Evolutionary conservation across 2,888 invertebrate genomes (phyloP), one percentile per base, ranked within the genome.

Genomic region (Perizoma flavofasciatum): DNA sequence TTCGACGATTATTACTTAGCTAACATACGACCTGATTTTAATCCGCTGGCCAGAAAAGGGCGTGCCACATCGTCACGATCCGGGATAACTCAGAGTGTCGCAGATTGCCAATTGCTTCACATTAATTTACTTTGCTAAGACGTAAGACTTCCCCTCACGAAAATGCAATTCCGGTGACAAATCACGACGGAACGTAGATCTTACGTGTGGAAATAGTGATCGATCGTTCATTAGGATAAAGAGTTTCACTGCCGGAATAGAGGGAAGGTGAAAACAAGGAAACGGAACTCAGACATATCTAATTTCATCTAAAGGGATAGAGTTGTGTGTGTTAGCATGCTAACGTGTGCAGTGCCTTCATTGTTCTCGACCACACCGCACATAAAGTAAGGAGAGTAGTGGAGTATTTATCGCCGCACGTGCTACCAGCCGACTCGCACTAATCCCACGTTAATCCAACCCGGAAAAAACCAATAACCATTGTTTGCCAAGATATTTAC

Each of bases 401-500:
- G 39, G 34, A 43, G 71, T 73, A 72, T 70, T 75, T 86, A 88
- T 82, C 83, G 77, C 74, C 74, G 82, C 86, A 83, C 87, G 85
- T 85, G 88, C 83, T 75, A 65, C 67, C 68, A 69, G 68, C 72
- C 74, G 71, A 73, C 78, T 77, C 66, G 50, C 69, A 75, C 75
- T 88, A 88, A 89, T 86, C 85, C 82, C 76, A 77, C 79, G 76
- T 74, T 89, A 88, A 90, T 88, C 89, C 85, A 63, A 85, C 83
- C 84, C 85, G 86, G 88, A 88, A 89, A 88, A 86, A 85, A 78
- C 81, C 83, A 83, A 85, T 85, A 85, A 74, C 81, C 83, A 86
- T 85, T 89, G 88, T 89, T 82, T 83, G 74, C 76, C 74, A 83
- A 78, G 71, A 79, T 84, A 83, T 88, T 85, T 85, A 79, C 82